Evolutionary conservation across 2,797 vertebrate genomes (phyloP).

Genomic region (Sandelia bainsii): DNA sequence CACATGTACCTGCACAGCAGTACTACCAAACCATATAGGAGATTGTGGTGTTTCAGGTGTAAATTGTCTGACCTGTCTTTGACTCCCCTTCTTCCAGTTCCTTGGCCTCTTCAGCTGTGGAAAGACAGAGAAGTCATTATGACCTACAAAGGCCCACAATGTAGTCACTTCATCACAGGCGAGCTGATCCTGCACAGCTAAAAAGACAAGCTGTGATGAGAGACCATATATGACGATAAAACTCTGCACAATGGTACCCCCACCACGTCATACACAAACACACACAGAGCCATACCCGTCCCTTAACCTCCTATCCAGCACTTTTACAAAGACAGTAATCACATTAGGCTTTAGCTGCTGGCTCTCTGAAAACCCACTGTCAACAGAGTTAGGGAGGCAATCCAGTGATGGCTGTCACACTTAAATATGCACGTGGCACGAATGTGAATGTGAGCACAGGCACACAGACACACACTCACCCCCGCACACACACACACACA

Average conservation of each 20-base stretch:
- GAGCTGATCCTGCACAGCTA: conserved; percentile 74
- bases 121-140: conserved; percentile 71
- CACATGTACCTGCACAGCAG: neutral
- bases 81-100: conserved; percentile 89
- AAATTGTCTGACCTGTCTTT: conserved; percentile 89
- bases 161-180: conserved; percentile 69
- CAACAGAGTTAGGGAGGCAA: conserved; percentile 66
- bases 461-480: too few species aligned
- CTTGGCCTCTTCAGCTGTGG: conserved; percentile 89
- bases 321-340: conserved; percentile 80
- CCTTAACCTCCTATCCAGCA: conserved; percentile 71
- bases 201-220: conserved; percentile 69
- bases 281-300: conserved; percentile 43
- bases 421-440: conserved; percentile 37
- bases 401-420: conserved; percentile 73
- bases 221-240: conserved; percentile 57
- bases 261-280: conserved; percentile 26
- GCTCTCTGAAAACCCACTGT: conserved; percentile 73
- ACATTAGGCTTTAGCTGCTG: conserved; percentile 79
- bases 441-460: conserved; percentile 7
- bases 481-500: conserved; percentile 22
- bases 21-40: conserved; percentile 19
- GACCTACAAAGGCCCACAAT: conserved; percentile 55
- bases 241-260: conserved; percentile 43
- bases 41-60: conserved; percentile 49